Percentiles rank a stretch among this genome's conserved stretches.
These are phyloP conservation scores for Drosophila bocki DNA, from an alignment of 1,140 invertebrate species.

Conservation along the genomic window DNA sequence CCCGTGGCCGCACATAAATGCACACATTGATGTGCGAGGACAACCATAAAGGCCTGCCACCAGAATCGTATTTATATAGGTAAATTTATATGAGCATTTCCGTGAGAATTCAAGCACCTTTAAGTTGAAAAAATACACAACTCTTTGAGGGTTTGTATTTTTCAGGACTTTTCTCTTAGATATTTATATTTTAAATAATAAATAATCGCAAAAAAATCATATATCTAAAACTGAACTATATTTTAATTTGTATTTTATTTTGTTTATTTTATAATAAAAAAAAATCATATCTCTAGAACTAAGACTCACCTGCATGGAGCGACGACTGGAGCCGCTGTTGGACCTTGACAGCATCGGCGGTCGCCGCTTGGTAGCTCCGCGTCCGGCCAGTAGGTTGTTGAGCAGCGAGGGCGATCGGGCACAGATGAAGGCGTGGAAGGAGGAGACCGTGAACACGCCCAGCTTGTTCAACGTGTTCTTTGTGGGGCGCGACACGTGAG, in stretches of 20 bases:
- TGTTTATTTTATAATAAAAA: not conserved
- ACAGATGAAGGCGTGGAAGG: slow-evolving; percentile 98
- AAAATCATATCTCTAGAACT: too few relatives aligned
- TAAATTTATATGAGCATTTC: slow-evolving; percentile 2
- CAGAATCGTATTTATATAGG: slow-evolving; percentile 11
- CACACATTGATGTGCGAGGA: slow-evolving; percentile 39
- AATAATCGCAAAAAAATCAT: not conserved
- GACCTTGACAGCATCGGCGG: slow-evolving; percentile 94
- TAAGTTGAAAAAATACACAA: not conserved
- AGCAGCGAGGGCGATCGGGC: slow-evolving; percentile 96
- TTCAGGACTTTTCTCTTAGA: not conserved
- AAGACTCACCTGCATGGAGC: slow-evolving; percentile 90
- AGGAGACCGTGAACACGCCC: slow-evolving; percentile 98
- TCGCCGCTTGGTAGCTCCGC: slow-evolving; percentile 94
- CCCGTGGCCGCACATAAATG: slow-evolving; percentile 39
- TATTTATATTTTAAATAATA: not conserved
- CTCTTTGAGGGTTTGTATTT: not conserved
- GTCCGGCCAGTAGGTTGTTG: slow-evolving; percentile 95
- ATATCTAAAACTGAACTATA: not conserved
- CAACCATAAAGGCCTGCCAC: slow-evolving; percentile 18
- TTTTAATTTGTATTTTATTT: too few relatives aligned
- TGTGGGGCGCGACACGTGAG: slow-evolving; percentile 97
- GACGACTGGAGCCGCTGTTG: slow-evolving; percentile 93
- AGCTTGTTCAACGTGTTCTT: slow-evolving; percentile 97
- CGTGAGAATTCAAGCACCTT: not conserved